phyloP scores from a whole-genome alignment of 2,113 vertebrate species.

The Donacobius atricapilla region DNA sequence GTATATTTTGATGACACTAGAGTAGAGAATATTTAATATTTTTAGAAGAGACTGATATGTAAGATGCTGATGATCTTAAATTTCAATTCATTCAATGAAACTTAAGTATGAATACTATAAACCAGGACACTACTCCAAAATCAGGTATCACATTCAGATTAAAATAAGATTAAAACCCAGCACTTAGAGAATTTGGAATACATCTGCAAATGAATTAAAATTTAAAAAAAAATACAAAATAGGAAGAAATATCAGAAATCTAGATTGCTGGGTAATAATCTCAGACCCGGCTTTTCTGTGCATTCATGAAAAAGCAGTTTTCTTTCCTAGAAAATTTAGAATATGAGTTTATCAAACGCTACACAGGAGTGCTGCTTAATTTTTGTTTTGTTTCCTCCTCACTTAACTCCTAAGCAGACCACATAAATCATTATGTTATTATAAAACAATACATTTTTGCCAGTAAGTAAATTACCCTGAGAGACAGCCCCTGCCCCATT shows the following conservation, averaged over 20 bases:
- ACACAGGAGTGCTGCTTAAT: neutral
- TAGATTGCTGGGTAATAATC: neutral
- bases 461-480: neutral
- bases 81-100: neutral
- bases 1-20: neutral
- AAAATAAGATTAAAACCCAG: neutral
- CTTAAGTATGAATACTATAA: neutral
- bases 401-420: neutral
- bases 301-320: neutral
- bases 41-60: neutral
- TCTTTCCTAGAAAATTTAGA: neutral
- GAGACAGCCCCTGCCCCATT: neutral
- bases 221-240: neutral
- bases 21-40: neutral
- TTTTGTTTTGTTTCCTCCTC: neutral
- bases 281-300: neutral
- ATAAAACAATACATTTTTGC: neutral
- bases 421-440: neutral
- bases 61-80: neutral
- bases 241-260: neutral
- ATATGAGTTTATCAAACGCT: neutral
- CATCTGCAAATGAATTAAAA: neutral
- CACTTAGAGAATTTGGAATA: neutral
- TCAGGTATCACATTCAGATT: neutral
- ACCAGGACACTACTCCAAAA: neutral